A percentile compares a stretch with the other conserved stretches of the same genome.
Conservation (phyloP, 2,888 invertebrate species). For the Mesoligia furuncula region DNA sequence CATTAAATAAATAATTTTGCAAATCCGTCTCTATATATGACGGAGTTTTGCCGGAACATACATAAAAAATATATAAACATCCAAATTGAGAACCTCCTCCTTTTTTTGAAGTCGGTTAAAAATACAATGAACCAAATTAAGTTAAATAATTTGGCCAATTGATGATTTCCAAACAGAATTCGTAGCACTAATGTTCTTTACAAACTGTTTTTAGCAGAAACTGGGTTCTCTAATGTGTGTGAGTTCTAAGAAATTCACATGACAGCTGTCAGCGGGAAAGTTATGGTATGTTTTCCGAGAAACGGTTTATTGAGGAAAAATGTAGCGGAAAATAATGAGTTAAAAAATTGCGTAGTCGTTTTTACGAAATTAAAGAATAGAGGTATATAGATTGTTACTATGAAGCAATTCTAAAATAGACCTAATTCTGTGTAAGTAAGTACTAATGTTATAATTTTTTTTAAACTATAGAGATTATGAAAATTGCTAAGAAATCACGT, state of each 20-base stretch:
- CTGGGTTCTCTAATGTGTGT: no score
- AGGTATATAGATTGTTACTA: not conserved
- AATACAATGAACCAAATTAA: not conserved
- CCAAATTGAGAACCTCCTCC: no score
- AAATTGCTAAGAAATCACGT: not conserved
- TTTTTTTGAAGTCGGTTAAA: not conserved
- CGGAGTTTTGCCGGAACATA: not conserved
- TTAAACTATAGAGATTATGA: not conserved
- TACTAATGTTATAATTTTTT: not conserved
- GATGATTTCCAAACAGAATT: not conserved
- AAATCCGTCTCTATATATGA: not conserved
- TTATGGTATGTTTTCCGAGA: conserved; percentile 16
- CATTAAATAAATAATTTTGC: not conserved
- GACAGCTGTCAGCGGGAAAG: conserved; percentile 26
- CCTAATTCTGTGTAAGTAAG: not conserved
- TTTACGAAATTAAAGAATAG: not conserved
- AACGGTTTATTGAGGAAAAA: conserved; percentile 9
- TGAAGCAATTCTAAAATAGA: not conserved
- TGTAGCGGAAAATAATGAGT: not conserved
- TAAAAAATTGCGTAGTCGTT: not conserved
- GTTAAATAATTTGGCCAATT: not conserved
- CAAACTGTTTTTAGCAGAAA: not conserved
- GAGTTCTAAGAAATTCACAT: not conserved
- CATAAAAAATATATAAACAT: not conserved
- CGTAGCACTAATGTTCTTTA: not conserved